A percentile compares a stretch with the other conserved stretches of the same genome.
phyloP scores from a whole-genome alignment of 2,113 vertebrate species.

The Cyprinus carpio region DNA sequence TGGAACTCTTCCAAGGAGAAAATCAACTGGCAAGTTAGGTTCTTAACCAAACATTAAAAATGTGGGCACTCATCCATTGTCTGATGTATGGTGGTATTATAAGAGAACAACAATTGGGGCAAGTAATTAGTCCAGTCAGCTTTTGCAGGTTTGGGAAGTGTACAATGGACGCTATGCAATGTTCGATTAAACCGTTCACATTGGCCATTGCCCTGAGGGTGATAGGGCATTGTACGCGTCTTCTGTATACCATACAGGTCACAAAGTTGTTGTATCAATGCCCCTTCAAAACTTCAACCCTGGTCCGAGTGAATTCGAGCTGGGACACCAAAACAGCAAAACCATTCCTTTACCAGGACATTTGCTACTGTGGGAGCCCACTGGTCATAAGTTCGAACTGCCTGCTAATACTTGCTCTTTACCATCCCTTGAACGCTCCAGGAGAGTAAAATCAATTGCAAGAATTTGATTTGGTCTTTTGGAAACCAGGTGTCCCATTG shows the following conservation, averaged over 20 bases:
- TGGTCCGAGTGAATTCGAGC: background rate
- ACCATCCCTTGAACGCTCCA: background rate
- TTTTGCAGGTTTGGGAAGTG: too few relatives aligned
- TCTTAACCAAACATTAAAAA: slow-evolving; percentile 38
- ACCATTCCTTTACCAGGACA: background rate
- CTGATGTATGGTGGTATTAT: background rate
- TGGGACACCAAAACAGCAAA: background rate
- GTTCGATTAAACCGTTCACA: too few relatives aligned
- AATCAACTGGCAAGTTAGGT: slow-evolving; percentile 32
- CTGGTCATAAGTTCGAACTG: background rate
- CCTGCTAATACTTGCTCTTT: background rate
- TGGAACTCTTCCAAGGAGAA: slow-evolving; percentile 30
- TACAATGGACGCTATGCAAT: too few relatives aligned
- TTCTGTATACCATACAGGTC: slow-evolving; percentile 11
- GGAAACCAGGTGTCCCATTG: background rate
- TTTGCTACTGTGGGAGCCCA: background rate
- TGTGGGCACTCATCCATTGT: background rate
- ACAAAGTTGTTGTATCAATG: background rate
- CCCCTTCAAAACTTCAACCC: background rate
- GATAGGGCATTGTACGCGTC: background rate
- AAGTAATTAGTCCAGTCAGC: too few relatives aligned
- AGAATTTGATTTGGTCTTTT: background rate
- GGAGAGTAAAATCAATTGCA: background rate
- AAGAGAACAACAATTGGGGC: too few relatives aligned
- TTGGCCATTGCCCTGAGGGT: background rate